Evolutionary conservation across 2,888 invertebrate genomes (phyloP), one percentile per base, ranked within the genome.

Genomic region (Parnassius glacialis): DNA sequence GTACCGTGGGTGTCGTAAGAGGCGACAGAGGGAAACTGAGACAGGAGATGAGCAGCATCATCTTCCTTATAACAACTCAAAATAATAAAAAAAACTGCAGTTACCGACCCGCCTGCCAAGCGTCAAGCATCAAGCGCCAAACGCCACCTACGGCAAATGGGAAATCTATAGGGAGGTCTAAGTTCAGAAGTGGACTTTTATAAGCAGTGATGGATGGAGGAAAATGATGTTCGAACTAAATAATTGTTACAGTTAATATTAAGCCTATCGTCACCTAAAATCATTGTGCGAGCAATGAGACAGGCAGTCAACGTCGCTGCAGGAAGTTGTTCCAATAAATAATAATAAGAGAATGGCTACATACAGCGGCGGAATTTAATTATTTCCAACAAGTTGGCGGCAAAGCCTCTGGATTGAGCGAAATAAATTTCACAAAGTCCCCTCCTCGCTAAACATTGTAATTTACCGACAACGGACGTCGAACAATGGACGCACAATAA

Each of bases 361-460:
- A 44, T 57, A 60, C 57, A 44, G 59, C 64, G 57, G 51, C 48
- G 64, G 68, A 66, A 68, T 71, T 71, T 68, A 71, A 71, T 71
- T 71, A 71, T 67, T 66, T 64, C 64, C 64, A 67, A 70, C 68
- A 66, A 68, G 67, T 68, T 66, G 59, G 60, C 64, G 62, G 58
- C 65, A 67, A 68, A 68, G 66, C 67, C 65, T 56, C 57, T 52
- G 67, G 62, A 70, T 68, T 67, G 66, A 66, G 57, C 50, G 61
- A 68, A 67, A 70, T 70, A 70, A 69, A 70, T 71, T 68, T 66
- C 61, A 57, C 64, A 63, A 68, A 65, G 64, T 64, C 56, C 48
- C 51, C 48, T 57, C 57, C 42, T 55, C 62, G 62, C 65, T 69
- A 69, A 69, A 69, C 69, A 69, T 66, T 61, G 67, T 66, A 68